Percentiles rank a stretch among this genome's conserved stretches.
Evolutionary conservation across 2,888 invertebrate genomes (phyloP).

Genomic region (Ochropacha duplaris): DNA sequence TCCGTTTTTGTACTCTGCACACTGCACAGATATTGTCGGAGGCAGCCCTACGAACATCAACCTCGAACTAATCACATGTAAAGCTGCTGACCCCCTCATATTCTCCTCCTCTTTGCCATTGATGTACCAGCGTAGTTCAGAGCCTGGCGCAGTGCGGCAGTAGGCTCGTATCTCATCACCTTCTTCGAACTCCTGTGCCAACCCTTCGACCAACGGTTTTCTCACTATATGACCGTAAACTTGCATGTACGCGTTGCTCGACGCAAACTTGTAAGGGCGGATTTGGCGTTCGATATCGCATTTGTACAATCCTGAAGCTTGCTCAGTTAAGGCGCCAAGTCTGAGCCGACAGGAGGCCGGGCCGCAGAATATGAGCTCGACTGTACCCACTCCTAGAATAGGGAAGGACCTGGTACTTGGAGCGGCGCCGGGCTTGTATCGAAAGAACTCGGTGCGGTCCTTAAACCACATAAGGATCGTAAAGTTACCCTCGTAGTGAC

Average conservation of each 20-base stretch:
- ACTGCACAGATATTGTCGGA: constrained; percentile 76
- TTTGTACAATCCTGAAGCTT: constrained; percentile 67
- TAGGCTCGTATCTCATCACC: constrained; percentile 65
- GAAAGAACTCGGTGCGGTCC: constrained; percentile 69
- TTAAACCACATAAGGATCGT: constrained; percentile 74
- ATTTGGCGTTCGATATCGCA: constrained; percentile 70
- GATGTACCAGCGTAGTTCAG: constrained; percentile 70
- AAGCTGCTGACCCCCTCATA: constrained; percentile 47
- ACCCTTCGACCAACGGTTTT: constrained; percentile 62
- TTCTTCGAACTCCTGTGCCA: constrained; percentile 58
- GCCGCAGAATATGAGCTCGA: constrained; percentile 65
- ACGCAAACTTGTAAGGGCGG: constrained; percentile 65
- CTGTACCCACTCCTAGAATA: constrained; percentile 59
- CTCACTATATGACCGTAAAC: constrained; percentile 59
- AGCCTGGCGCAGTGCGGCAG: constrained; percentile 59
- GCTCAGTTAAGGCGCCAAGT: constrained; percentile 62
- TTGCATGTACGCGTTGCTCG: constrained; percentile 61
- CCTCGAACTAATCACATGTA: constrained; percentile 52
- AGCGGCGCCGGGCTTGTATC: constrained; percentile 63
- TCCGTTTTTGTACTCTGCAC: constrained; percentile 76
- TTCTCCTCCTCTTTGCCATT: constrained; percentile 60
- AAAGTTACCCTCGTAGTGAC: constrained; percentile 73
- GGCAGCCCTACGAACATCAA: constrained; percentile 67
- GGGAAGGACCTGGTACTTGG: constrained; percentile 69
- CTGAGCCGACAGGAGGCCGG: constrained; percentile 61